Base-by-base conservation (phyloP, 2,888 invertebrate species). In the Megastigmus dorsalis region DNA sequence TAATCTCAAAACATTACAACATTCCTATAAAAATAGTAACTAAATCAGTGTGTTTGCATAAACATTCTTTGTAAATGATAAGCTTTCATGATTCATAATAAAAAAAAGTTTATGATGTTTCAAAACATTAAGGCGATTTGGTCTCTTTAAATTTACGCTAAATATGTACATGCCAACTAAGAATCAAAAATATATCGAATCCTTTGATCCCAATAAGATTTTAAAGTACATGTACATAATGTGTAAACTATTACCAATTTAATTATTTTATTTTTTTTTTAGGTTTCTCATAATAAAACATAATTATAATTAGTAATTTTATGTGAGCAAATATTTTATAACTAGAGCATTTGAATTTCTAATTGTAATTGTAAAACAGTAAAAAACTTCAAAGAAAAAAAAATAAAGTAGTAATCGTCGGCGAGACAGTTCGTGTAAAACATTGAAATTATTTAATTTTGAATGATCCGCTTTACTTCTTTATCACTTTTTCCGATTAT, bases 81-180 rank as follows among this genome's bases (percentile, higher is more conserved):
- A 20, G 23, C 30, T 71, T 55, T 33, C 20, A 54, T 36, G 28
- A 26, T 4, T 38, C 38, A 13, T 23, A 45, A 62, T 23, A 41
- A 23, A 41, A 62, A 66, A 60, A 62, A 59, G 28, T 70, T n/a
- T n/a, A n/a, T 48, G 36, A 41, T 41, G 41, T 66, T 60, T 30
- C 13, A 54, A 62, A 67, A 67, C 13, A 62, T 62, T 48, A 62
- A 62, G 62, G 50, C 60, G 48, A 62, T 71, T 71, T 67, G 57
- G 38, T 75, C 45, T 74, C 52, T 33, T 63, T 60, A 63, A 13
- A 48, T 48, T 62, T 57, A 67, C 20, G 18, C 15, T 65, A 23
- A 41, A 50, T 71, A 67, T 75, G 5, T 70, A 75, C 55, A 71
- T 13, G 26, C 36, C 23, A 66, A 38, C 60, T n/a, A n/a, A 10